phyloP scores from a whole-genome alignment of 2,797 vertebrate species.

The Cirrhinus mrigala region DNA sequence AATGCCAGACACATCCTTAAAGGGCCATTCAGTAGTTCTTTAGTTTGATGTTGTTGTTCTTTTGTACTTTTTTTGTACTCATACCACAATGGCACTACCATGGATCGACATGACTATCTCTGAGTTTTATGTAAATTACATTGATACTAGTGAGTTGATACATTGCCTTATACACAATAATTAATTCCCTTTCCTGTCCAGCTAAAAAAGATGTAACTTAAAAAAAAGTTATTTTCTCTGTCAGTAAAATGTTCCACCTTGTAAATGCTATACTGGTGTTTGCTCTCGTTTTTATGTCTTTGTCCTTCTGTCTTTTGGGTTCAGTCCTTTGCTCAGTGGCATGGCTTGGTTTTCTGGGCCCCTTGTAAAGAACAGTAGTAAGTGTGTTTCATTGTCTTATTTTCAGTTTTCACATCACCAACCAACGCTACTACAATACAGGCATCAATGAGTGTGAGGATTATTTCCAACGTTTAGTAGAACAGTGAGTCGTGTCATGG shows the following conservation, averaged over 20 bases:
- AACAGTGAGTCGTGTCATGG: too few species aligned
- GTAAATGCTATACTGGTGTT: background rate
- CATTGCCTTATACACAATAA: background rate
- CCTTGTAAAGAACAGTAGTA: background rate
- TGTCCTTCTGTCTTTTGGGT: too few species aligned
- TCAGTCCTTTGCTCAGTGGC: background rate
- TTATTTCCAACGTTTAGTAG: background rate
- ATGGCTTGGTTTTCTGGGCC: background rate
- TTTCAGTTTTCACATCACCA: background rate
- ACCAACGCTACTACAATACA: background rate
- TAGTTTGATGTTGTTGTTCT: background rate
- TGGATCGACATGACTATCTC: too few species aligned
- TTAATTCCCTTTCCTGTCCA: background rate
- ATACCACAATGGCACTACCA: too few species aligned
- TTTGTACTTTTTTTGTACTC: background rate
- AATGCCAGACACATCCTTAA: background rate
- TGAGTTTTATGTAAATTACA: too few species aligned
- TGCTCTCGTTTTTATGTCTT: background rate
- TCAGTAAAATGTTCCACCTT: background rate
- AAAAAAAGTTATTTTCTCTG: background rate
- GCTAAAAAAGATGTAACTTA: background rate
- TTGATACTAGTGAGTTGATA: too few species aligned
- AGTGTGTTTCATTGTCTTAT: background rate
- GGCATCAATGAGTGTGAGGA: background rate
- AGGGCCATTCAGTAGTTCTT: background rate